phyloP scores from a whole-genome alignment of 2,113 vertebrate species.

The Eclectus roratus region DNA sequence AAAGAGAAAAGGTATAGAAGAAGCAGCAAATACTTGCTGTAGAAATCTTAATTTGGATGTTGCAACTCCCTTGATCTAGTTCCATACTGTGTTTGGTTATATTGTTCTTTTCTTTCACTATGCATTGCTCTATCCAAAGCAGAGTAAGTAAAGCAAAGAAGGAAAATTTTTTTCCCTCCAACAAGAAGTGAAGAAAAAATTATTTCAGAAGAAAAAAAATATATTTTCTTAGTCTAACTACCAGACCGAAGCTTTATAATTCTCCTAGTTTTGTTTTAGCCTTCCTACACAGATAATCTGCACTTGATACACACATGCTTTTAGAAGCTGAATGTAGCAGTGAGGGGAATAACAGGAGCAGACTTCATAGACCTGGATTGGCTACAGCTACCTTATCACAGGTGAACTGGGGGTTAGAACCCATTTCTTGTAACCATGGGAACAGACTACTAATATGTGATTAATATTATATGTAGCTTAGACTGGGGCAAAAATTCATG shows the following conservation, averaged over 20 bases:
- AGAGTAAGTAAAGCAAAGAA: background rate
- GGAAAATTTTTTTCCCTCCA: background rate
- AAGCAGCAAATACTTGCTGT: background rate
- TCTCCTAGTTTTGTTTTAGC: background rate
- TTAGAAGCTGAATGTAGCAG: background rate
- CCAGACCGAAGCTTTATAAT: background rate
- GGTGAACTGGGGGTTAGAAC: background rate
- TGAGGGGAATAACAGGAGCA: background rate
- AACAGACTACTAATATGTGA: background rate
- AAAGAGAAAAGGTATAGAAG: background rate
- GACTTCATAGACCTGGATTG: background rate
- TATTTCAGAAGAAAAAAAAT: background rate
- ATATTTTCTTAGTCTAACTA: background rate
- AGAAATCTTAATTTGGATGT: background rate
- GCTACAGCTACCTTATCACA: background rate
- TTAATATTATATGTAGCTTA: background rate
- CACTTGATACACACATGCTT: background rate
- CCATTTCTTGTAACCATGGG: background rate
- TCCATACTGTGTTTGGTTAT: background rate
- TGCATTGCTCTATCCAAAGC: background rate
- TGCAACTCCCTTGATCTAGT: background rate
- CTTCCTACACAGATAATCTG: background rate
- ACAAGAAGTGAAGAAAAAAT: background rate
- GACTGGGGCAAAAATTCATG: background rate
- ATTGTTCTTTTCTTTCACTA: background rate